These are phyloP conservation scores for Lepidocolaptes lacrymiger DNA, from an alignment of 2,797 vertebrate species.

Conservation along the genomic window DNA sequence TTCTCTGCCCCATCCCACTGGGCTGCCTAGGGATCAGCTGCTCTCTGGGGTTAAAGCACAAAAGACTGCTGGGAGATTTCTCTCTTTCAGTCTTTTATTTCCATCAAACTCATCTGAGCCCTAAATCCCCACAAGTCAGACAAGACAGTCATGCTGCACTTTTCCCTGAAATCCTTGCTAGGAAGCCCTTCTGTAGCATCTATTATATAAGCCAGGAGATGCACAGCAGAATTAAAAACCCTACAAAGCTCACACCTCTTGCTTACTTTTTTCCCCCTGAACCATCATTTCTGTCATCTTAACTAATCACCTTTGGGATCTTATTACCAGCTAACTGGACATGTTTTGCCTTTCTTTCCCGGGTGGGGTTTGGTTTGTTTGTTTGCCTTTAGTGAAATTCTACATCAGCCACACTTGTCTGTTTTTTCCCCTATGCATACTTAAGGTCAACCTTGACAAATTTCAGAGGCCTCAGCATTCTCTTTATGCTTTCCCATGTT, in stretches of 20 bases:
- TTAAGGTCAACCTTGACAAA: background rate
- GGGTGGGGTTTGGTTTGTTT: background rate
- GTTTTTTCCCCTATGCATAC: background rate
- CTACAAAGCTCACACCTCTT: background rate
- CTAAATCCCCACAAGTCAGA: background rate
- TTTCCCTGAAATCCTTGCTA: background rate
- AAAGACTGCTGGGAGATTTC: background rate
- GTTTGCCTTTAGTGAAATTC: background rate
- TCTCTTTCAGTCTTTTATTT: background rate
- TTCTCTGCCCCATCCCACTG: accelerated
- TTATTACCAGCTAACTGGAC: background rate
- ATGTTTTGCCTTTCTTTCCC: accelerated
- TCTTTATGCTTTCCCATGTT: background rate
- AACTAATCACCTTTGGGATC: background rate
- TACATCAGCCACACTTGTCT: background rate
- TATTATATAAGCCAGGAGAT: background rate
- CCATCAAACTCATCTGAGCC: accelerated
- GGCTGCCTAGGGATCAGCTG: accelerated
- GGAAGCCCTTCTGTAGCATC: background rate
- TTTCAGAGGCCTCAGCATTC: background rate
- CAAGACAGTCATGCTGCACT: background rate
- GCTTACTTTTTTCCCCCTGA: background rate
- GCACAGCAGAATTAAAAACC: background rate
- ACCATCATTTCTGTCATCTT: background rate
- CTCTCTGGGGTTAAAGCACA: background rate